phyloP scores from a whole-genome alignment of 1,140 invertebrate species.

The Drosophila micromelanica region DNA sequence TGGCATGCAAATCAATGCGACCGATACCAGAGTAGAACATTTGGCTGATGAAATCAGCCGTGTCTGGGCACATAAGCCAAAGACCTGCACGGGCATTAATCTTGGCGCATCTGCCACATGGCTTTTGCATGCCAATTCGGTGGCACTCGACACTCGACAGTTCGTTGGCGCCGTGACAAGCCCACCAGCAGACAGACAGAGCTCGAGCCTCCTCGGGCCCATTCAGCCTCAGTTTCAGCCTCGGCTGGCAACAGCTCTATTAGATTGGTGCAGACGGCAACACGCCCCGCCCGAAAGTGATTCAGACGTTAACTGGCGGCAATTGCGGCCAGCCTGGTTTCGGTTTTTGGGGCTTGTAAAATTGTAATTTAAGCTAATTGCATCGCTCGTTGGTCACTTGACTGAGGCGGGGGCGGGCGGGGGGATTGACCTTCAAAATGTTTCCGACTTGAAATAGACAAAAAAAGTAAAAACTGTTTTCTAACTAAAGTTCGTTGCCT shows the following conservation, averaged over 20 bases:
- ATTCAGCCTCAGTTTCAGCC: not conserved
- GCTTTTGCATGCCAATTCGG: slow-evolving; percentile 46
- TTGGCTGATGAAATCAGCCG: slow-evolving; percentile 60
- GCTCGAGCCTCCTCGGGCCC: slow-evolving; percentile 3
- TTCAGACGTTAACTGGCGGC: slow-evolving; percentile 23
- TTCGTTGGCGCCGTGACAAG: slow-evolving; percentile 66
- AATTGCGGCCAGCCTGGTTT: slow-evolving; percentile 15
- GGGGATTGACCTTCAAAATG: slow-evolving; percentile 41
- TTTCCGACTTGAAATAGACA: slow-evolving; percentile 23
- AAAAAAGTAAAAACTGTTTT: slow-evolving; percentile 32
- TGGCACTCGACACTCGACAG: slow-evolving; percentile 45
- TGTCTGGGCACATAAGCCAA: slow-evolving; percentile 21
- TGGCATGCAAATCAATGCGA: slow-evolving; percentile 52
- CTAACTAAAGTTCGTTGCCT: slow-evolving; percentile 69
- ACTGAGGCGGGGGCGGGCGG: not conserved
- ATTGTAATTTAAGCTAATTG: slow-evolving; percentile 21
- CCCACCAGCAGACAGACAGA: slow-evolving; percentile 56
- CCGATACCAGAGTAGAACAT: slow-evolving; percentile 34
- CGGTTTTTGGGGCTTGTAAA: slow-evolving; percentile 30
- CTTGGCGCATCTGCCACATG: slow-evolving; percentile 48
- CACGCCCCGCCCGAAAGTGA: slow-evolving; percentile 31
- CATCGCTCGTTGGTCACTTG: slow-evolving; percentile 29
- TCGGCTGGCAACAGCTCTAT: slow-evolving; percentile 27
- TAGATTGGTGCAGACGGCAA: slow-evolving; percentile 14
- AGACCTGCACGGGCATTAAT: slow-evolving; percentile 47